Percentiles rank a stretch among this genome's conserved stretches.
Conservation (phyloP, 2,797 vertebrate genomes). For the Margarornis squamiger region DNA sequence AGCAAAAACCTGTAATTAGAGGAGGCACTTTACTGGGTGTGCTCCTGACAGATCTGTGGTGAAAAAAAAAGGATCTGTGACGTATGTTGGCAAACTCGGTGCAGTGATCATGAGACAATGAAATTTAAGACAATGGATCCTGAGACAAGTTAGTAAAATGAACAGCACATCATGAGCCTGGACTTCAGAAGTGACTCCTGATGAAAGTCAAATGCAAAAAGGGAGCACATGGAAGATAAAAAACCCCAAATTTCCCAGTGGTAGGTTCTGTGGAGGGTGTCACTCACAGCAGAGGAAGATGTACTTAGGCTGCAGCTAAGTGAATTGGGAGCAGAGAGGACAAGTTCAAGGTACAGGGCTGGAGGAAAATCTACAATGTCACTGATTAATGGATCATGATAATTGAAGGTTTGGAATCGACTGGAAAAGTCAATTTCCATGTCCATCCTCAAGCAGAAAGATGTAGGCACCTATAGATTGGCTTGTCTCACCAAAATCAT, state of each 20-base stretch:
- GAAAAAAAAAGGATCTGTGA: neutral
- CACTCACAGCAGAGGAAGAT: neutral
- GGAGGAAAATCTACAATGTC: neutral
- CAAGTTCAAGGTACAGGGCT: neutral
- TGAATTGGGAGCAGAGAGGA: neutral
- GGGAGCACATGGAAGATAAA: neutral
- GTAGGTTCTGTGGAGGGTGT: neutral
- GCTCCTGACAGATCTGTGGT: neutral
- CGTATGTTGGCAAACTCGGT: neutral
- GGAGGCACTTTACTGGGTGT: neutral
- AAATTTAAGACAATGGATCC: neutral
- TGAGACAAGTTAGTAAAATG: neutral
- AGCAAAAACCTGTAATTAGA: neutral
- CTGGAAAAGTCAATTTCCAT: neutral
- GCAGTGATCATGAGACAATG: neutral
- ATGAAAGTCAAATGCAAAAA: neutral
- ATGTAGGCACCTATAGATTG: neutral
- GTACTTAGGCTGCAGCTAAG: neutral
- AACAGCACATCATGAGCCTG: neutral
- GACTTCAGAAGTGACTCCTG: neutral
- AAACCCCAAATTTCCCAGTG: neutral
- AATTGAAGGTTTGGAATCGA: neutral
- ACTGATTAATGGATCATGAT: neutral
- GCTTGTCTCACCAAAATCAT: neutral
- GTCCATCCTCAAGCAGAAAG: neutral